These are phyloP conservation scores for Brachycybe producta DNA, from an alignment of 2,888 invertebrate genomes.

Conservation along the genomic window DNA sequence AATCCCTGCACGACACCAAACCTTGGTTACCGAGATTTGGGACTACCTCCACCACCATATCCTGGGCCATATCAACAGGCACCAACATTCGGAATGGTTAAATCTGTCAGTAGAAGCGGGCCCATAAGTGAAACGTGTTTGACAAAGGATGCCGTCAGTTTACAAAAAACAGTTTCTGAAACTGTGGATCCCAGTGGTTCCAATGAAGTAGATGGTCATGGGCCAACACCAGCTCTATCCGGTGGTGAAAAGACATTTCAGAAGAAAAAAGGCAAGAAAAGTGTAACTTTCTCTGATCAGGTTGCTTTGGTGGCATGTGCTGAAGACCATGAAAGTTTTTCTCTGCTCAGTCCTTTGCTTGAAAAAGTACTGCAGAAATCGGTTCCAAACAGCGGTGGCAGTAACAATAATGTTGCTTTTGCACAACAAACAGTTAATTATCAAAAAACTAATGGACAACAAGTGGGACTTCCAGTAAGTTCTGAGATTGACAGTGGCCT, in stretches of 20 bases:
- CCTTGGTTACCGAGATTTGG: background rate
- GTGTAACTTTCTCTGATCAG: slow-evolving; percentile 88
- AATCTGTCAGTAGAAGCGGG: background rate
- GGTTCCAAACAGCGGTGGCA: slow-evolving; percentile 19
- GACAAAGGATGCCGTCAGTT: too few species aligned
- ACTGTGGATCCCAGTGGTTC: too few species aligned
- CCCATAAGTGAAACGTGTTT: background rate
- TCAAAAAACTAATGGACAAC: background rate
- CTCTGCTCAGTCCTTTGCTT: slow-evolving; percentile 76
- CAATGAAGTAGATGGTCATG: too few species aligned
- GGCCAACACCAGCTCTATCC: slow-evolving; percentile 4
- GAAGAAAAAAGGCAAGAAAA: slow-evolving; percentile 52
- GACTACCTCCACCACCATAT: background rate
- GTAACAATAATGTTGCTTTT: background rate
- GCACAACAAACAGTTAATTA: background rate
- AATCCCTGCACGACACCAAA: too few species aligned
- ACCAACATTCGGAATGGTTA: too few species aligned
- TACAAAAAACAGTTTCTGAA: too few species aligned
- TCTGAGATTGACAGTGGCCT: background rate
- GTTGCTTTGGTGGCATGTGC: slow-evolving; percentile 84
- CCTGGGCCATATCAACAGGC: too few species aligned
- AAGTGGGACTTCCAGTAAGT: slow-evolving; percentile 7
- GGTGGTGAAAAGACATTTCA: too few species aligned
- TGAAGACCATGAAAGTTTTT: slow-evolving; percentile 79
- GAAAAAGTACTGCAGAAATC: slow-evolving; percentile 65